Base-by-base conservation (phyloP, 2,113 vertebrate genomes). In the Pelusios castaneus region DNA sequence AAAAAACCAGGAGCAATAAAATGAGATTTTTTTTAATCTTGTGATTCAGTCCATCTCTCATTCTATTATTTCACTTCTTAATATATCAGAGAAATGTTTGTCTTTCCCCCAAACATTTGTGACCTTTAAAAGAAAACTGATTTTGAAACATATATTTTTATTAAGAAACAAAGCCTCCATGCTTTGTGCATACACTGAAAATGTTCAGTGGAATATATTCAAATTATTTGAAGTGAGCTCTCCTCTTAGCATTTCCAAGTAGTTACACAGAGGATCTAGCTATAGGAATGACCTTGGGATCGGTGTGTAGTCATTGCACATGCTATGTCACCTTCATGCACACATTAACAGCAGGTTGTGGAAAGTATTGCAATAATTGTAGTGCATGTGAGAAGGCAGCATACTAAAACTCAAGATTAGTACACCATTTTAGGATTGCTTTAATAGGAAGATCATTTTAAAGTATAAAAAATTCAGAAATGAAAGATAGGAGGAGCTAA, bases 1-100 rank as follows among this genome's bases (percentile, higher is more conserved):
- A 8, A 8, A 8, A 47, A 97, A 85, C 73, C 92, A 97, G n/a
- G 19, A 9, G 90, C 85, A 96, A 76, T 87, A 87, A 89, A 94
- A 96, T 38, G 81, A 24, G 9, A 73, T 19, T 84, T 86, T 89
- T 45, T 89, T 60, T 89, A 83, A 89, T 92, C 89, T 84, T 82
- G 14, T 17, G 63, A 43, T 77, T 94, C 54, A 80, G 38, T 52
- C 54, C 16, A 84, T 96, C 63, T 82, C 88, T 29, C 83, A 14
- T 84, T 85, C 52, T 60, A 67, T 80, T 77, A 41, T 9, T 73
- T 58, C 34, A n/a, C 54, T 93, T 95, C 92, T 96, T 93, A 93
- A 83, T 84, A 51, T 70, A 89, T 86, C n/a, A 92, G n/a, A 17
- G 84, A 87, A 92, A 92, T 54, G 2, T 34, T 10, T 82, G 10